phyloP scores from a whole-genome alignment of 1,140 invertebrate genomes.

The Camponotus vicinus region DNA sequence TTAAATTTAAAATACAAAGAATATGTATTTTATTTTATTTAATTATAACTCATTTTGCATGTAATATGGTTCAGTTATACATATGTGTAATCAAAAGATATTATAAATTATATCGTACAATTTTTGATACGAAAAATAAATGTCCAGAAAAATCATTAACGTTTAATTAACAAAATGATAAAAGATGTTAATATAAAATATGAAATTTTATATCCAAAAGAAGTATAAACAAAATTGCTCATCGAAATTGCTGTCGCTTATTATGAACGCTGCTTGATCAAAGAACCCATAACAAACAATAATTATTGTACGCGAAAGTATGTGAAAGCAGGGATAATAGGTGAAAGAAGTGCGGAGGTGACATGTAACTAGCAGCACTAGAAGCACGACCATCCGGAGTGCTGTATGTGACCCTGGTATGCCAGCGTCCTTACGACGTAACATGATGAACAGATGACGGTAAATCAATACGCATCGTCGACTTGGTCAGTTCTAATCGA shows the following conservation, averaged over 20 bases:
- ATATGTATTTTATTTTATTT: background rate
- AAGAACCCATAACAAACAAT: background rate
- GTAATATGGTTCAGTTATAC: too few relatives aligned
- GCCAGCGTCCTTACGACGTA: conserved; percentile 84
- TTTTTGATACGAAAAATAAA: background rate
- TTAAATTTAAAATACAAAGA: background rate
- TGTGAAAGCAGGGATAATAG: background rate
- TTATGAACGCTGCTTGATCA: background rate
- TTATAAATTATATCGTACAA: background rate
- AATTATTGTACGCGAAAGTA: conserved; percentile 15
- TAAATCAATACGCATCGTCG: conserved; percentile 82
- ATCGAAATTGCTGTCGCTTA: background rate
- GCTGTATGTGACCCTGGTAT: conserved; percentile 83
- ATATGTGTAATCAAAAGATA: background rate
- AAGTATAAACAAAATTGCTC: too few relatives aligned
- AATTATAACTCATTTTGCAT: background rate
- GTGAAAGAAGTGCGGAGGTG: conserved; percentile 41
- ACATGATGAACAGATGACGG: conserved; percentile 85
- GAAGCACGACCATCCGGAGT: conserved; percentile 60
- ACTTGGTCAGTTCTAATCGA: background rate
- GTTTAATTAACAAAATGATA: background rate
- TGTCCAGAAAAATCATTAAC: background rate
- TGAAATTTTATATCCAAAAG: background rate
- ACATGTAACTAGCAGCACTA: conserved; percentile 47
- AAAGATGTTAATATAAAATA: background rate